These are phyloP conservation scores for Crossocerus cetratus DNA, from an alignment of 2,888 invertebrate species.

Conservation along the genomic window DNA sequence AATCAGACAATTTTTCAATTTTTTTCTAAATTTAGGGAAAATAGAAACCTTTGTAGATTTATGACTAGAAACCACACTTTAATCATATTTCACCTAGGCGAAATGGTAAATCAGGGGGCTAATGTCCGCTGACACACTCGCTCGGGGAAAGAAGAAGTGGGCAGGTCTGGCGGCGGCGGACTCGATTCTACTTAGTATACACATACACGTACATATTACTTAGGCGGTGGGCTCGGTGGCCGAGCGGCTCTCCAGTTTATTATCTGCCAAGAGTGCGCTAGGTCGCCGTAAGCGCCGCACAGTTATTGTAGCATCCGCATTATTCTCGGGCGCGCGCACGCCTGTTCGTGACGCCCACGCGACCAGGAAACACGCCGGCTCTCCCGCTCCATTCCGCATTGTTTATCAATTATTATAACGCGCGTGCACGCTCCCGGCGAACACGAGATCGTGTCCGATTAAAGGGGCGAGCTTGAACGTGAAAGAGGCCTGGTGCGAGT, in stretches of 20 bases:
- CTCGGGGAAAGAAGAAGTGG: conserved; percentile 18
- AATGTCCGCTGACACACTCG: no score
- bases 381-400: conserved; percentile 56
- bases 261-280: conserved; percentile 37
- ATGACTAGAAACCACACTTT: no score
- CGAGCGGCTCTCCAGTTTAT: conserved; percentile 38
- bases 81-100: no score
- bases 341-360: conserved; percentile 57
- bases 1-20: no score
- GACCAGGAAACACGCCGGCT: conserved; percentile 57
- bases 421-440: conserved; percentile 32
- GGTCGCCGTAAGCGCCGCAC: conserved; percentile 47
- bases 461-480: no score
- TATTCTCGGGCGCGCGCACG: conserved; percentile 49
- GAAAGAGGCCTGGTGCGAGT: no score
- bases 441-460: no score
- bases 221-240: no score
- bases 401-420: conserved; percentile 65
- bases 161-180: conserved; percentile 10
- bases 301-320: conserved; percentile 49
- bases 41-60: no score
- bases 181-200: conserved; percentile 24
- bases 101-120: no score
- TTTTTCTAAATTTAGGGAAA: no score
- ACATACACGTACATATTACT: conserved; percentile 4